A percentile compares a stretch with the other conserved stretches of the same genome.
Conservation (phyloP, 2,888 invertebrate genomes). For the Lepidonotus clava region DNA sequence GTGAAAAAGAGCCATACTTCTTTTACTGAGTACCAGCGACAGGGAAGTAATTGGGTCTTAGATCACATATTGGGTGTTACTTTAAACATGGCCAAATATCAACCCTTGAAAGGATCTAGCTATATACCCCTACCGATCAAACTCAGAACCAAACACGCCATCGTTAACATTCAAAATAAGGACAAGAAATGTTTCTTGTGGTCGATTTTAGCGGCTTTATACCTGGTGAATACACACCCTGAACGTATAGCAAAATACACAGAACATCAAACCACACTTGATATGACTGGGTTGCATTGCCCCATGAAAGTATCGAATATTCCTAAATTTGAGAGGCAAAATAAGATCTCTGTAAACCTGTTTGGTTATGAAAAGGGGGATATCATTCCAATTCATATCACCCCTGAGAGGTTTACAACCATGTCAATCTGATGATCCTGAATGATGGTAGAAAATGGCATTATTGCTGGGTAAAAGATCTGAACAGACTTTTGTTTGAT, state of each 20-base stretch:
- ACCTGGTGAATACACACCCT: slow-evolving; percentile 56
- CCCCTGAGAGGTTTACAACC: slow-evolving; percentile 42
- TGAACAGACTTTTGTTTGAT: slow-evolving; percentile 43
- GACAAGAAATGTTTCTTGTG: slow-evolving; percentile 65
- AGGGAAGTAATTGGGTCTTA: not conserved
- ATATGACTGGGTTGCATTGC: slow-evolving; percentile 57
- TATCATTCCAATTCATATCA: slow-evolving; percentile 59
- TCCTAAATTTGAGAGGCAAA: slow-evolving; percentile 60
- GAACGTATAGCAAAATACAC: slow-evolving; percentile 55
- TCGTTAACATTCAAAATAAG: slow-evolving; percentile 65
- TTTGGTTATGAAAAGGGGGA: slow-evolving; percentile 58
- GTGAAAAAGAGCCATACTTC: not conserved
- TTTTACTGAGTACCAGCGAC: not conserved
- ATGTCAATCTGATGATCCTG: slow-evolving; percentile 58
- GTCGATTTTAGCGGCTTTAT: slow-evolving; percentile 62
- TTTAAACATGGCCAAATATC: slow-evolving; percentile 59
- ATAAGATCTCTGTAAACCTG: slow-evolving; percentile 59
- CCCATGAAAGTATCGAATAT: slow-evolving; percentile 59
- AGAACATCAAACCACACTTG: slow-evolving; percentile 35
- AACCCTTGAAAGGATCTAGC: slow-evolving; percentile 62
- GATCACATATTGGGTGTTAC: not conserved
- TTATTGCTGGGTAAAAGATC: slow-evolving; percentile 61
- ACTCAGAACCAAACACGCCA: slow-evolving; percentile 61
- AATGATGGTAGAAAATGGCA: slow-evolving; percentile 51
- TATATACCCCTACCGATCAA: slow-evolving; percentile 61